Evolutionary conservation across 2,113 vertebrate species (phyloP).

Genomic region (Xyliphius kryptos): DNA sequence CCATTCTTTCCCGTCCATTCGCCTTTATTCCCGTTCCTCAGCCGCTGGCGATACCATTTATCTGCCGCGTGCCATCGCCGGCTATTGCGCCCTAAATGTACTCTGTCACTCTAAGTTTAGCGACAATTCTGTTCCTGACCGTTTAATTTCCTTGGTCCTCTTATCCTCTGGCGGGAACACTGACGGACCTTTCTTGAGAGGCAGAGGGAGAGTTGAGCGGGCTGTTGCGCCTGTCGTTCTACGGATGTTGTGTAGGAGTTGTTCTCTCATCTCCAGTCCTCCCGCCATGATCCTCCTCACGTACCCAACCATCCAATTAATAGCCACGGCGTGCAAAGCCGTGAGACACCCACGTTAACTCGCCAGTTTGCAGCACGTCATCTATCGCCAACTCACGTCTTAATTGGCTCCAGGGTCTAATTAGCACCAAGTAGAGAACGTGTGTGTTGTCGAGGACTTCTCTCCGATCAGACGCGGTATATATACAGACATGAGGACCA

Average conservation of each 20-base stretch:
- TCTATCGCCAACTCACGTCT: not conserved
- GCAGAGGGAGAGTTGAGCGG: too few relatives aligned
- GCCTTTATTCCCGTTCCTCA: not conserved
- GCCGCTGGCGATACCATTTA: conserved; percentile 17
- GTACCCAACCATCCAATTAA: too few relatives aligned
- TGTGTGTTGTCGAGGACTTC: not conserved
- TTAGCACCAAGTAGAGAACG: not conserved
- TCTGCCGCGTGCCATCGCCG: conserved; percentile 16
- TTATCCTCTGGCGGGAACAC: not conserved
- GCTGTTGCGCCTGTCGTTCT: too few relatives aligned
- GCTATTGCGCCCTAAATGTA: conserved; percentile 20
- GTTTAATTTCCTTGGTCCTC: not conserved
- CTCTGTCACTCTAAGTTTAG: conserved; percentile 16
- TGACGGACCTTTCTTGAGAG: not conserved
- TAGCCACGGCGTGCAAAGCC: too few relatives aligned
- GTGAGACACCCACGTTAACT: not conserved
- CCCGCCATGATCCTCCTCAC: too few relatives aligned
- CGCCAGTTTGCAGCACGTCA: not conserved
- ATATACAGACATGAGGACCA: too few relatives aligned
- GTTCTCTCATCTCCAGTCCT: too few relatives aligned
- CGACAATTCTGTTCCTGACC: conserved; percentile 4
- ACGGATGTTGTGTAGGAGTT: too few relatives aligned
- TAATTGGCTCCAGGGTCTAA: not conserved
- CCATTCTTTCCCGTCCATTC: not conserved
- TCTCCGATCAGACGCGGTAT: not conserved